A percentile compares a stretch with the other conserved stretches of the same genome.
phyloP scores from a whole-genome alignment of 2,888 invertebrate species.

The Luffia ferchaultella region DNA sequence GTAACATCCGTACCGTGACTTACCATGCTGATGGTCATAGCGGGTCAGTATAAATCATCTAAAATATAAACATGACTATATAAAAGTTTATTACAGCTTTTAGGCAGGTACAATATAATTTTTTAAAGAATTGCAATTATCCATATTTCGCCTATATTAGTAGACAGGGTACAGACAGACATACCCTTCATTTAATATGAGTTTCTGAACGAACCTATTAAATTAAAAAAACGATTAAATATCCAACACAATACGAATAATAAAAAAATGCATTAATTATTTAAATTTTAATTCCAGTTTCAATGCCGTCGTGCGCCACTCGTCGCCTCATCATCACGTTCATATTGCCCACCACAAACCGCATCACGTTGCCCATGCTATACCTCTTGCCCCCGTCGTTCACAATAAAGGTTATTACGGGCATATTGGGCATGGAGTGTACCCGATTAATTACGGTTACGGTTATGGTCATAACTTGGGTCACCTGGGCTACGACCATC shows the following conservation, averaged over 20 bases:
- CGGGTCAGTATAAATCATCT: conserved; percentile 41
- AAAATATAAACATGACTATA: not conserved
- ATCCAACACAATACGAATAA: no score
- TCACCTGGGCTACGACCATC: no score
- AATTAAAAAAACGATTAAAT: no score
- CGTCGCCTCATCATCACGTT: conserved; percentile 58
- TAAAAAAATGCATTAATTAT: no score
- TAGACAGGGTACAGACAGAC: no score
- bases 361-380: not conserved
- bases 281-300: conserved; percentile 59
- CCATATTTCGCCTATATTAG: no score
- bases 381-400: not conserved
- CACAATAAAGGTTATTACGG: not conserved
- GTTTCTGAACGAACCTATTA: no score
- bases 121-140: no score
- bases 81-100: not conserved
- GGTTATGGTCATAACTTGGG: not conserved
- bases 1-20: conserved; percentile 54
- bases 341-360: conserved; percentile 32
- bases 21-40: conserved; percentile 58
- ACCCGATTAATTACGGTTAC: not conserved
- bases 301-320: conserved; percentile 67
- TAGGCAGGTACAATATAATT: no score
- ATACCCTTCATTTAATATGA: no score
- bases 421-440: not conserved